Base-by-base conservation (phyloP, 23 tunicate species). In the Ascidia mentula region DNA sequence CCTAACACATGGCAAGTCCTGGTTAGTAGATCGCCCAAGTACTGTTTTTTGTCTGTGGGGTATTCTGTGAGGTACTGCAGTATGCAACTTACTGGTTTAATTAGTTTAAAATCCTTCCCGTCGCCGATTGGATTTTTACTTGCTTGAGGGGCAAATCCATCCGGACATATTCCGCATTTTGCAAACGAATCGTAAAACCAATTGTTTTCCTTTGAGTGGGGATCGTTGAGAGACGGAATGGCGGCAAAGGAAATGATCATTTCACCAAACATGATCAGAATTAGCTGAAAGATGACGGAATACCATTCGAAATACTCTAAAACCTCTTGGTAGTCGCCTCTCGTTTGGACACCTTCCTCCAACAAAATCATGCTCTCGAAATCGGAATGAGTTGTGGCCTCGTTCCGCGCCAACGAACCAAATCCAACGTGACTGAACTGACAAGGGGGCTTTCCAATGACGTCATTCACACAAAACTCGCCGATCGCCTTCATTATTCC, bases 301-400 rank as follows among this genome's bases (percentile, higher is more conserved):
- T 74, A 75, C 87, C 87, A 82, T 28, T 38, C 45, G 45, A 82
- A 82, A 45, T 82, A 82, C 26, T 74, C 79, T 18, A 82, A 13
- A 17, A 36, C 18, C 17, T 22, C n/a, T 36, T 74, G 32, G 28
- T 42, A 46, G 46, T 82, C 31, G 30, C 46, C 74, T 36, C 74
- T 82, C 24, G 1, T 5, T 53, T 53, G 28, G 28, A 53, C 65
- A 20, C 65, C 65, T 20, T 53, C 65, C 17, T 82, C 79, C 8
- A 82, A 60, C 37, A 82, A 46, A 31, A 82, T 74, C 12, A 60
- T 34, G 18, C 40, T 74, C 30, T 72, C 77, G 20, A 74, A 53
- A 75, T 82, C 73, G 13, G 77, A 60, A 30, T 73, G 40, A 6
- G 79, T 32, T 0, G 87, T 74, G 22, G 74, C 40, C 31, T 82